These are phyloP conservation scores for Plumapathes pennacea DNA, from an alignment of 92 coral and sea anemone genomes.

Conservation along the genomic window DNA sequence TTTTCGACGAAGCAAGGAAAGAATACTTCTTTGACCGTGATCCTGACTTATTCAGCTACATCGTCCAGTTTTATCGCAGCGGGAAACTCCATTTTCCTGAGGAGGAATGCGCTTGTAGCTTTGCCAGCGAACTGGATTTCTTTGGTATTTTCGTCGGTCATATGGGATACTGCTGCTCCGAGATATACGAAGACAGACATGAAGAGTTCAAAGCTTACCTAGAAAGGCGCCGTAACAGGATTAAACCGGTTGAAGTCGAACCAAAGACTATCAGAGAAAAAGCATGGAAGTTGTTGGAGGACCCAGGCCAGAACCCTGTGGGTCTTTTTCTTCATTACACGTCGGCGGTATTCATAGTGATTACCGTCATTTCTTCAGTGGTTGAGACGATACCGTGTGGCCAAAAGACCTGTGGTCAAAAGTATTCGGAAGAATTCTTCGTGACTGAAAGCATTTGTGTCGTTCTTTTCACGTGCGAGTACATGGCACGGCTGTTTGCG, in stretches of 20 bases:
- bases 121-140: slow-evolving; percentile 80
- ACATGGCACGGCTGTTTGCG: slow-evolving; percentile 67
- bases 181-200: slow-evolving; percentile 59
- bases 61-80: slow-evolving; percentile 82
- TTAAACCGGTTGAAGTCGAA: slow-evolving; percentile 28
- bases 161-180: slow-evolving; percentile 71
- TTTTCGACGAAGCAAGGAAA: slow-evolving; percentile 68
- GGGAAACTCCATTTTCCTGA: slow-evolving; percentile 95
- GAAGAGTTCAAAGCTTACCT: slow-evolving; percentile 66
- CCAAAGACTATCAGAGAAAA: slow-evolving; percentile 53
- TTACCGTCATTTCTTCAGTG: slow-evolving; percentile 82
- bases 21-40: slow-evolving; percentile 98
- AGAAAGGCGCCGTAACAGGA: slow-evolving; percentile 53
- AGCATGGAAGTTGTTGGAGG: slow-evolving; percentile 90
- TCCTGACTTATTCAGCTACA: slow-evolving; percentile 90
- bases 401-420: slow-evolving; percentile 65
- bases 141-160: slow-evolving; percentile 75
- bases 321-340: slow-evolving; percentile 73
- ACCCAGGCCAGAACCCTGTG: slow-evolving; percentile 77
- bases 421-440: slow-evolving; percentile 51
- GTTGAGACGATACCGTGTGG: slow-evolving; percentile 87
- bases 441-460: slow-evolving; percentile 81
- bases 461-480: slow-evolving; percentile 72
- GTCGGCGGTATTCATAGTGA: slow-evolving; percentile 73
- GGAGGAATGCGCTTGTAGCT: slow-evolving; percentile 96